Evolutionary conservation across 2,113 vertebrate species (phyloP).

Genomic region (Elgaria multicarinata): DNA sequence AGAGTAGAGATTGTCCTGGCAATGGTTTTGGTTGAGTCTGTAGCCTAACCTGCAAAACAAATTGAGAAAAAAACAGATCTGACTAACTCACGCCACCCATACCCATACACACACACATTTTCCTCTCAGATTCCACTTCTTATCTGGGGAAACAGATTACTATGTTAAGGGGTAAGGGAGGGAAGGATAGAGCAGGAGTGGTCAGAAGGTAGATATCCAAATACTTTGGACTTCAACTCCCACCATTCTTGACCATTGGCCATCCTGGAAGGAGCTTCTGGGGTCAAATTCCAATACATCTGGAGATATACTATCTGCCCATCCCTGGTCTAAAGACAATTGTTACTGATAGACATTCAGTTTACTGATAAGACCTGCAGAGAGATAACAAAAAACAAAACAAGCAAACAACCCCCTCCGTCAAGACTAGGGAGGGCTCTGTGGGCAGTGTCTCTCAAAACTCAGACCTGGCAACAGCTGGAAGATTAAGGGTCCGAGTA

Average conservation of each 20-base stretch:
- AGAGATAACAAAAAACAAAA: background rate
- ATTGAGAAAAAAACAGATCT: background rate
- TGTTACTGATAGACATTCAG: background rate
- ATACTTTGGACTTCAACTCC: no score
- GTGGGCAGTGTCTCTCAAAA: no score
- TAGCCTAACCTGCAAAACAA: constrained; percentile 87
- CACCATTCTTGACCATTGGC: no score
- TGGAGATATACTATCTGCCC: no score
- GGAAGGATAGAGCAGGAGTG: background rate
- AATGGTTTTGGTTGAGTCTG: constrained; percentile 90
- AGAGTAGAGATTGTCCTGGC: constrained; percentile 83
- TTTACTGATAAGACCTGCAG: background rate
- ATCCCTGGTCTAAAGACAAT: background rate
- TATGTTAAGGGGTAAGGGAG: background rate
- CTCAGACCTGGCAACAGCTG: background rate
- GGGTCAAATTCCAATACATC: no score
- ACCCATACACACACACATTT: background rate
- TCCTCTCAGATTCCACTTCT: background rate
- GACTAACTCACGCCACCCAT: no score
- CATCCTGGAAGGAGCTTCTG: no score
- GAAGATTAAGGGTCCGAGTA: background rate
- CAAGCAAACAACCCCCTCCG: background rate
- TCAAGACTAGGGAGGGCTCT: background rate
- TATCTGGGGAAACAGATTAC: background rate
- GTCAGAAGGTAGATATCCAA: no score